phyloP scores from a whole-genome alignment of 2,113 vertebrate species.

The Anolis carolinensis region DNA sequence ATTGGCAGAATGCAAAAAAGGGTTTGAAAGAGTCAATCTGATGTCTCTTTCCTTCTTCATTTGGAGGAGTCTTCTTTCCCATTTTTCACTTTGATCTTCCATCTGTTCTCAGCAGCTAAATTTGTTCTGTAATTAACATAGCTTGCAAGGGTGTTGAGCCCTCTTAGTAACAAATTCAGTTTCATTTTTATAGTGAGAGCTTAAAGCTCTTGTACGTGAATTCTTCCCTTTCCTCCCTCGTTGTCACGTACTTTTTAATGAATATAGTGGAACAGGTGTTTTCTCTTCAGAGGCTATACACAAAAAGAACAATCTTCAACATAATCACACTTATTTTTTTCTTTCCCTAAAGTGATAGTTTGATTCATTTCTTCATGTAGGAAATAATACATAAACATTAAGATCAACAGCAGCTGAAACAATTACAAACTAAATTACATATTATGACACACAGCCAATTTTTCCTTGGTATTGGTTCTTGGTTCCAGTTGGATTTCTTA shows the following conservation, averaged over 20 bases:
- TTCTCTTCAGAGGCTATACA: neutral
- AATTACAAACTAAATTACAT: neutral
- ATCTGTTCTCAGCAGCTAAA: conserved; percentile 35
- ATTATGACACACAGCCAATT: neutral
- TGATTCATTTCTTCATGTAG: conserved; percentile 1
- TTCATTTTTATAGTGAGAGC: conserved; percentile 25
- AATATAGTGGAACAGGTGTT: conserved; percentile 27
- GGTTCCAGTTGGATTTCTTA: no score
- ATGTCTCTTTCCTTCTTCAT: conserved; percentile 14
- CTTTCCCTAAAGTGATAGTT: neutral
- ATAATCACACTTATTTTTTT: neutral
- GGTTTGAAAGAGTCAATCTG: conserved; percentile 21
- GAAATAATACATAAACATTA: conserved; percentile 13
- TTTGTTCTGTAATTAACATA: conserved; percentile 44
- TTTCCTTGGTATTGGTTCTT: no score
- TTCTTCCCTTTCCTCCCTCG: neutral
- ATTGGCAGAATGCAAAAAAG: conserved; percentile 14
- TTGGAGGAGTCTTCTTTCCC: conserved; percentile 26
- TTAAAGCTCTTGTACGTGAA: neutral
- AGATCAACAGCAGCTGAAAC: neutral
- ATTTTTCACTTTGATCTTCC: conserved; percentile 18
- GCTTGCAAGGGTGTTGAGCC: neutral
- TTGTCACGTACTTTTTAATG: conserved; percentile 13
- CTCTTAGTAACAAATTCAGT: neutral
- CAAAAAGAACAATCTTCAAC: neutral